Conservation (phyloP, 2,797 vertebrate species). For the Kryptolebias ocellatus region DNA sequence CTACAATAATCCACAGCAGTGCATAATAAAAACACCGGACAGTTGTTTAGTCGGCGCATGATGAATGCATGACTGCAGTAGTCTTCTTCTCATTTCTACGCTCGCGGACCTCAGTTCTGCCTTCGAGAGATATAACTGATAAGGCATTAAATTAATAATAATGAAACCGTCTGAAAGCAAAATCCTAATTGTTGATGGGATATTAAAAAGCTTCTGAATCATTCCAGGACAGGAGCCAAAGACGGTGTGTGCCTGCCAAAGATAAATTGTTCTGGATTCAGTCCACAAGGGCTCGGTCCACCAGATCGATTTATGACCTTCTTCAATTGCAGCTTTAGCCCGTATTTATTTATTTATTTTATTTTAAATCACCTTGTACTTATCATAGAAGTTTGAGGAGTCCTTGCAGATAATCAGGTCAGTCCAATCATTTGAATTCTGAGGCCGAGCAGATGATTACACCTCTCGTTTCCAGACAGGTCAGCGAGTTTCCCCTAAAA, state of each 20-base stretch:
- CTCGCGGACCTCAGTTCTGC: conserved; percentile 19
- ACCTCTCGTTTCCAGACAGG: background rate
- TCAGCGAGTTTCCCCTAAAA: background rate
- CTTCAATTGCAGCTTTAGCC: conserved; percentile 21
- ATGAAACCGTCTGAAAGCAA: conserved; percentile 44
- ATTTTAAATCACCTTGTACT: conserved; percentile 31
- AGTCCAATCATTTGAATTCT: conserved; percentile 9
- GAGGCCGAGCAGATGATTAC: conserved; percentile 31
- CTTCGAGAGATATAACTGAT: conserved; percentile 38
- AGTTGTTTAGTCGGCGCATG: conserved; percentile 1
- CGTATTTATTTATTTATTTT: conserved; percentile 30
- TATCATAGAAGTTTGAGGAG: conserved; percentile 21
- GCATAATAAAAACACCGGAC: conserved; percentile 4
- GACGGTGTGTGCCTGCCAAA: conserved; percentile 44
- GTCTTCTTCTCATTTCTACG: conserved; percentile 4
- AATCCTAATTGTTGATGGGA: conserved; percentile 36
- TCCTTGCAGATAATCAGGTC: conserved; percentile 25
- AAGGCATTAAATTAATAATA: conserved; percentile 14
- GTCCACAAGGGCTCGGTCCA: conserved; percentile 48
- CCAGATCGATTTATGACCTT: conserved; percentile 41
- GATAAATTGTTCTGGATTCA: conserved; percentile 43
- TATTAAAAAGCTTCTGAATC: conserved; percentile 44
- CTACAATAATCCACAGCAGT: conserved; percentile 5
- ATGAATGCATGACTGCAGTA: conserved; percentile 16
- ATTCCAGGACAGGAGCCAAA: conserved; percentile 51